Percentiles rank a stretch among this genome's conserved stretches.
Conservation (phyloP, 2,113 vertebrate species). For the Oostethus manadensis region DNA sequence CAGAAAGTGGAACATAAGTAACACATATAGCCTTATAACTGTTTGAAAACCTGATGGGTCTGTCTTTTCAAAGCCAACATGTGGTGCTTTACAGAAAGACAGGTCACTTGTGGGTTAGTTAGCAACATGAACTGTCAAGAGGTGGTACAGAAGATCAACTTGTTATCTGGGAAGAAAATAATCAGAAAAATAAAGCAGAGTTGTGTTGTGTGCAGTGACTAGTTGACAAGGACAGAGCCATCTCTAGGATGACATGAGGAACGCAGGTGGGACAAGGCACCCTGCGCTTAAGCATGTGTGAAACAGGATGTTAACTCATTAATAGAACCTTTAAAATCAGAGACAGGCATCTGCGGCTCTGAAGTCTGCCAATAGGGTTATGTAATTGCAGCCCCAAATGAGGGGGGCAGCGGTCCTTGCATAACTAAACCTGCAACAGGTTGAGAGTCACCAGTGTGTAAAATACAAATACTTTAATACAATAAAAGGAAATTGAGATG, state of each 20-base stretch:
- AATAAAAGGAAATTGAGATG: not conserved
- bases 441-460: conserved; percentile 19
- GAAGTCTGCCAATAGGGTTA: conserved; percentile 45
- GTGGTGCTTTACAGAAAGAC: conserved; percentile 30
- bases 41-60: not conserved
- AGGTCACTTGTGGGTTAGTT: conserved; percentile 10
- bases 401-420: conserved; percentile 12
- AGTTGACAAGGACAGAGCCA: conserved; percentile 19
- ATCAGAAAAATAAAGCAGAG: not conserved
- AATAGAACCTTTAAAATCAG: not conserved
- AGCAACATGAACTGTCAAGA: not conserved
- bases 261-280: conserved; percentile 20
- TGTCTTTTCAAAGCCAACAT: conserved; percentile 33
- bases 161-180: not conserved
- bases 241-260: conserved; percentile 7
- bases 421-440: conserved; percentile 46
- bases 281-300: not conserved
- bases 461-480: not conserved
- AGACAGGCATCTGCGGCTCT: not conserved
- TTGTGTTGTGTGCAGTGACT: conserved; percentile 14
- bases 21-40: conserved; percentile 21
- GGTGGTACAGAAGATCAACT: not conserved
- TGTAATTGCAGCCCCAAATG: conserved; percentile 40
- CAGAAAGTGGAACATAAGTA: conserved; percentile 10
- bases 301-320: not conserved